Evolutionary conservation across 2,113 vertebrate species (phyloP).

Genomic region (Rhagologus leucostigma): DNA sequence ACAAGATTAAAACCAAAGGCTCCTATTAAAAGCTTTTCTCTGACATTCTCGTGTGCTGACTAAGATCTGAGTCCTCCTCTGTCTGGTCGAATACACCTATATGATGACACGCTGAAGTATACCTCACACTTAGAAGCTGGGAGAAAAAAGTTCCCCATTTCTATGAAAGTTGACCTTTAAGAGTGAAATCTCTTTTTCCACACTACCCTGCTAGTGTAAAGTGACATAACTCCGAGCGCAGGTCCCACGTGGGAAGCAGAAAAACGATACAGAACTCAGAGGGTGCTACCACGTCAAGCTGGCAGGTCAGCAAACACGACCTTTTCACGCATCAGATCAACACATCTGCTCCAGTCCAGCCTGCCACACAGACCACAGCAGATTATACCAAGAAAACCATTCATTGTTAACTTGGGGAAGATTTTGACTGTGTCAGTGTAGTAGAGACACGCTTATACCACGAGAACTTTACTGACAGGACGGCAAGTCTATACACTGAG

Average conservation of each 20-base stretch:
- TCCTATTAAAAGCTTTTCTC: neutral
- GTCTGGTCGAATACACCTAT: neutral
- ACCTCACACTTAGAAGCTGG: neutral
- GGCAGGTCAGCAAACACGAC: neutral
- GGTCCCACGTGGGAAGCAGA: neutral
- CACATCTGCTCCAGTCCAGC: neutral
- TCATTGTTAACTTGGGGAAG: rapidly evolving
- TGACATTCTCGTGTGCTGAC: neutral
- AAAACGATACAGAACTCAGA: neutral
- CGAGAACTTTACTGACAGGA: neutral
- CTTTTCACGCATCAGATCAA: neutral
- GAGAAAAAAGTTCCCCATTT: neutral
- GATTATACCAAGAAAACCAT: neutral
- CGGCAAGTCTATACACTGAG: neutral
- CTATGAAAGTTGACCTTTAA: neutral
- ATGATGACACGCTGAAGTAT: neutral
- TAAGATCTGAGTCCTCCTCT: neutral
- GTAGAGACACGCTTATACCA: rapidly evolving
- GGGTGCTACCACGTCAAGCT: rapidly evolving
- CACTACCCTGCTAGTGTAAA: neutral
- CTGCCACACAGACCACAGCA: neutral
- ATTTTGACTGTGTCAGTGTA: neutral
- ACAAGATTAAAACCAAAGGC: neutral
- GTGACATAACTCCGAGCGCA: rapidly evolving
- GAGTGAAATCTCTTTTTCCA: neutral